Percentiles rank a stretch among this genome's conserved stretches.
phyloP scores from a whole-genome alignment of 2,797 vertebrate genomes.

The Characodon lateralis region DNA sequence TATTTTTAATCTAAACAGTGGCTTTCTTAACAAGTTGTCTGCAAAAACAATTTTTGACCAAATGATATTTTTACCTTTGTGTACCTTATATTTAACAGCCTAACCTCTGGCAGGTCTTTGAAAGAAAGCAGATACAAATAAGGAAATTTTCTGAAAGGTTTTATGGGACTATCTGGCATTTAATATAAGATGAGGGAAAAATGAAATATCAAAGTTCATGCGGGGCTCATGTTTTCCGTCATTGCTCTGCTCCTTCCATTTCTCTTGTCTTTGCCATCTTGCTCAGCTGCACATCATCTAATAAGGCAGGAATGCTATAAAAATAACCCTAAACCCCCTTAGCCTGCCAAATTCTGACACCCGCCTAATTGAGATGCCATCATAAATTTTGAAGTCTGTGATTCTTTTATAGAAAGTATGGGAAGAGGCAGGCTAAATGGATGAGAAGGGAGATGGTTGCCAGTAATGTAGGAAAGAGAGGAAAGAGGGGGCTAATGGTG shows the following conservation, averaged over 20 bases:
- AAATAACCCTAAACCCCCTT: conserved; percentile 66
- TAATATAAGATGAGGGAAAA: not conserved
- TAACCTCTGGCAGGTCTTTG: conserved; percentile 18
- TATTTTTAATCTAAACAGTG: not conserved
- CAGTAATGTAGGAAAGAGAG: conserved; percentile 50
- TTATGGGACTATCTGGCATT: not conserved
- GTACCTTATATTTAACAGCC: not conserved
- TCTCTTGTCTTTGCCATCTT: conserved; percentile 35
- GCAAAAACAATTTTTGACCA: not conserved
- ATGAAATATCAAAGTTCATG: conserved; percentile 31
- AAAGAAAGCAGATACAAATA: conserved; percentile 14
- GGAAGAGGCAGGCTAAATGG: conserved; percentile 58
- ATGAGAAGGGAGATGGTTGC: conserved; percentile 45
- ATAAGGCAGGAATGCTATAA: conserved; percentile 61
- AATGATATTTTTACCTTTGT: not conserved
- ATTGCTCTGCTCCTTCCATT: conserved; percentile 17
- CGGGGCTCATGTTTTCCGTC: conserved; percentile 19
- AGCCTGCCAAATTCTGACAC: conserved; percentile 68
- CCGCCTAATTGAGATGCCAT: conserved; percentile 57
- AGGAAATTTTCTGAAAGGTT: not conserved
- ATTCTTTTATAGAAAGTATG: conserved; percentile 68
- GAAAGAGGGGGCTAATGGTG: conserved; percentile 4
- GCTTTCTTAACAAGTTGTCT: not conserved
- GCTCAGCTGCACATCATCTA: conserved; percentile 51
- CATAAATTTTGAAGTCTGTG: conserved; percentile 64